These are phyloP conservation scores for Zingel zingel DNA, from an alignment of 2,113 vertebrate species.

Conservation along the genomic window DNA sequence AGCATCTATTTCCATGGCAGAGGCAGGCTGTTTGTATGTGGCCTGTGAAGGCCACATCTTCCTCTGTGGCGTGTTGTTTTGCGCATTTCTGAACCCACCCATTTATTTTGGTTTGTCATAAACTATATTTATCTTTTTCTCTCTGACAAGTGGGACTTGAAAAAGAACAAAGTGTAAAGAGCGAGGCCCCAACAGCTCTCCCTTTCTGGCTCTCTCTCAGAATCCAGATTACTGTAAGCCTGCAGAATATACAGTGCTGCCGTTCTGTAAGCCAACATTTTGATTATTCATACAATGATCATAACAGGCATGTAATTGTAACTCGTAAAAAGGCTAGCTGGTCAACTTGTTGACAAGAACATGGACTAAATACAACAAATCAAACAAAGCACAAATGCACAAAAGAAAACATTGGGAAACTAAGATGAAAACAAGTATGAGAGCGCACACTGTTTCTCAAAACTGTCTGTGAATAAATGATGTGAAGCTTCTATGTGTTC, in stretches of 20 bases:
- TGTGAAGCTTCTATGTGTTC: background rate
- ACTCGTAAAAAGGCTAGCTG: slow-evolving; percentile 18
- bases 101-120: slow-evolving; percentile 91
- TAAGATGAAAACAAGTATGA: background rate
- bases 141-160: slow-evolving; percentile 90
- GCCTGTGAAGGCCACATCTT: slow-evolving; percentile 82
- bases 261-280: slow-evolving; percentile 27
- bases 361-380: slow-evolving; percentile 26
- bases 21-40: slow-evolving; percentile 89
- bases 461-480: slow-evolving; percentile 16
- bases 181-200: slow-evolving; percentile 61
- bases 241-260: slow-evolving; percentile 8
- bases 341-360: slow-evolving; percentile 40
- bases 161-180: slow-evolving; percentile 84
- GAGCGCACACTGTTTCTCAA: background rate
- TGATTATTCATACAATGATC: slow-evolving; percentile 41
- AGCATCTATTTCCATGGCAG: slow-evolving; percentile 88
- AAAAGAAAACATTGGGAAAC: background rate
- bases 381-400: slow-evolving; percentile 17
- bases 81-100: slow-evolving; percentile 89
- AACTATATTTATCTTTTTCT: slow-evolving; percentile 91
- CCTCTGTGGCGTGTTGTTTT: slow-evolving; percentile 91
- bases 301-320: slow-evolving; percentile 29
- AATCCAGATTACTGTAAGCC: slow-evolving; percentile 20
- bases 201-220: slow-evolving; percentile 26